Conservation (phyloP, 2,888 invertebrate genomes). For the Anthrax anthrax region DNA sequence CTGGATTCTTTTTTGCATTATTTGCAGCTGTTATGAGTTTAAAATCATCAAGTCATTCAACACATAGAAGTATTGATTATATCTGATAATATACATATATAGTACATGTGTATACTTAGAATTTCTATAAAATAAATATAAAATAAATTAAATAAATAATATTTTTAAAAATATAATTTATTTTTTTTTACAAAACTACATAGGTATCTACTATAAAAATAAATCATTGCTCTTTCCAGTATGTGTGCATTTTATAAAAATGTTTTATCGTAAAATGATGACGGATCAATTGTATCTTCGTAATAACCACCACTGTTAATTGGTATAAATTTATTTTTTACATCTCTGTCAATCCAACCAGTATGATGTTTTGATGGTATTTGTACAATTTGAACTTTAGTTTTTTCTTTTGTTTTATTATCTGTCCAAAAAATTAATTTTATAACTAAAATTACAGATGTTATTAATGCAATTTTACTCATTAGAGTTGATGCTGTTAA, state of each 20-base stretch:
- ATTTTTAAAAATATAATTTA: no score
- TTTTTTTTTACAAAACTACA: no score
- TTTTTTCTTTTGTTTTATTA: constrained; percentile 8
- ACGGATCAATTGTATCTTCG: background rate
- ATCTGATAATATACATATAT: no score
- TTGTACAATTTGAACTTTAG: constrained; percentile 3
- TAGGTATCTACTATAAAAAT: no score
- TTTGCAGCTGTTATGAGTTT: constrained; percentile 71
- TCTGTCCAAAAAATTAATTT: constrained; percentile 20
- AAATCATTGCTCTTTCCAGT: no score
- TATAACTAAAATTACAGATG: constrained; percentile 23
- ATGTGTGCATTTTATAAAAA: background rate
- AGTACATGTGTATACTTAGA: no score
- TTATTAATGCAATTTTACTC: constrained; percentile 28
- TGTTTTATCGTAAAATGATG: background rate
- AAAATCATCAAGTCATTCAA: constrained; percentile 30
- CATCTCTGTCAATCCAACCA: constrained; percentile 1
- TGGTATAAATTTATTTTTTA: background rate
- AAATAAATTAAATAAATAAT: no score
- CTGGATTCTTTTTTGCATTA: constrained; percentile 77
- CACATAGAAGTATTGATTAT: no score
- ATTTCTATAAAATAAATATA: no score
- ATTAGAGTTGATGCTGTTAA: constrained; percentile 38
- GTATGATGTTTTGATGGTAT: constrained; percentile 1
- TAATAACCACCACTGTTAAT: background rate